Base-by-base conservation (phyloP, 2,888 invertebrate genomes). In the Lacanobia oleracea region DNA sequence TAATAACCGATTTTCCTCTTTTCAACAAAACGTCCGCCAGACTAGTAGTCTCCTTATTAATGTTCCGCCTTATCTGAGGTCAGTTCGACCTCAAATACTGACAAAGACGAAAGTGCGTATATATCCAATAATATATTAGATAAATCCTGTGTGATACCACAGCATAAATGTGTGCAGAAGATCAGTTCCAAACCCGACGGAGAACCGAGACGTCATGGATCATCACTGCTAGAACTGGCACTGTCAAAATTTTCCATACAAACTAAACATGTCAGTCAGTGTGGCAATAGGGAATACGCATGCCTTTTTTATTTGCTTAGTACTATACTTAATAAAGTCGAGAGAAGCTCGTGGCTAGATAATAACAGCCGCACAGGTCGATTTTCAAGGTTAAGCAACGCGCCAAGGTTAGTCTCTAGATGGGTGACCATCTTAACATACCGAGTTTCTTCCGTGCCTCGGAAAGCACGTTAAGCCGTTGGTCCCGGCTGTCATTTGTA, bases 91-190 rank as follows among this genome's bases (percentile, higher is more conserved):
- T 70, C 54, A 69, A 78, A 68, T 37, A 59, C 72, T 64, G 66
- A 69, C 63, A 69, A 23, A 62, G 71, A 75, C 43, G 61, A 67
- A 75, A 73, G 51, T 67, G 57, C 50, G 75, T 70, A 61, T 74
- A 59, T 72, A 74, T 79, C 72, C 74, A 64, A 79, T 79, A 69
- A 83, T 79, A 70, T 79, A 81, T 84, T 75, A 79, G 67, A 79
- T 73, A 79, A 77, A 77, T 79, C 67, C 64, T n/a, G 40, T 50
- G 23, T 40, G 21, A 45, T 45, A 27, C 43, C 72, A 65, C 45
- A 14, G 7, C 18, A 8, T 23, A 75, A 6, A 21, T 18, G 21
- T 0, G 0, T 3, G 0, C 72, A 72, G 75, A 45, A 72, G 43
- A 10, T 12, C 0, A 0, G 6, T 18, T 48, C 43, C 12, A 43